Percentiles rank a stretch among this genome's conserved stretches.
Evolutionary conservation across 2,888 invertebrate genomes (phyloP).

Genomic region (Drosophila nigricruria): DNA sequence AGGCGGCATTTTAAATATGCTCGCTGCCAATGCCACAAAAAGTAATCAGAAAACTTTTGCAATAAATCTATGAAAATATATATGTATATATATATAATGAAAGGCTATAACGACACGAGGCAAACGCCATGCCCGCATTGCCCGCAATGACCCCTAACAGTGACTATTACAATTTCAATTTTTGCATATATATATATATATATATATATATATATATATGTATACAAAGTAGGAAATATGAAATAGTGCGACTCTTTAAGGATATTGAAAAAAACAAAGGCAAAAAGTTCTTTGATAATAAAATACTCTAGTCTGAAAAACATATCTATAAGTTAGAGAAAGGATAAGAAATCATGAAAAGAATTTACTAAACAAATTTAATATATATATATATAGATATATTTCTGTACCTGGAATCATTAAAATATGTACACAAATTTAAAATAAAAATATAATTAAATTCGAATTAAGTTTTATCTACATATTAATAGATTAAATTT

Average conservation of each 20-base stretch:
- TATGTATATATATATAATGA: constrained; percentile 36
- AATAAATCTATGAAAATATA: constrained; percentile 72
- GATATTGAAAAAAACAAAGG: not conserved
- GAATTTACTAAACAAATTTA: too few relatives aligned
- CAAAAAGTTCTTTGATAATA: too few relatives aligned
- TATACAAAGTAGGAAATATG: not conserved
- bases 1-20: constrained; percentile 51
- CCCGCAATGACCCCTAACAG: constrained; percentile 2
- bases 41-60: constrained; percentile 77
- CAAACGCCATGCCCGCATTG: constrained; percentile 2
- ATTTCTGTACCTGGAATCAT: too few relatives aligned
- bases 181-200: constrained; percentile 19
- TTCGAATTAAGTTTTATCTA: too few relatives aligned
- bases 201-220: not conserved
- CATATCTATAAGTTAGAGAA: not conserved
- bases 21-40: constrained; percentile 45
- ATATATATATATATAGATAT: too few relatives aligned
- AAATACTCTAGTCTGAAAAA: not conserved
- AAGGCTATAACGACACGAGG: constrained; percentile 41
- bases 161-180: constrained; percentile 54
- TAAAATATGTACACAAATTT: too few relatives aligned
- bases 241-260: constrained; percentile 29
- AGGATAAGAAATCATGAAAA: not conserved
- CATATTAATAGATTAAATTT: too few relatives aligned
- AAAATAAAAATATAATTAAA: too few relatives aligned